Evolutionary conservation across 53 echinoderm and acorn worm species (phyloP).

Genomic region (Temnopleurus reevesii): DNA sequence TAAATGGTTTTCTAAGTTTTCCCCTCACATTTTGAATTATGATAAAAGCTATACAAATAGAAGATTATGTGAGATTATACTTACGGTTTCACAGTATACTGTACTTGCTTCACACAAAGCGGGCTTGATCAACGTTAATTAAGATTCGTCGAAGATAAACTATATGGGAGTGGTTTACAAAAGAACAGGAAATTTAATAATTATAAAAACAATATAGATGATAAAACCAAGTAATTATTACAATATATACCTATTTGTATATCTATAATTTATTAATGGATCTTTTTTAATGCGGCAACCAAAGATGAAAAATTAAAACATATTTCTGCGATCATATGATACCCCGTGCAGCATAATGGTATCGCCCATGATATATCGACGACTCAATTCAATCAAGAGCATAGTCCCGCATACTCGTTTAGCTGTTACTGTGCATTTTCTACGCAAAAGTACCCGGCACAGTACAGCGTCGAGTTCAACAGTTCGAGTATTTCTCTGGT

Average conservation of each 20-base stretch:
- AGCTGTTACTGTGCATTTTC: neutral
- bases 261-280: too few relatives aligned
- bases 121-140: neutral
- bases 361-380: neutral
- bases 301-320: too few relatives aligned
- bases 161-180: too few relatives aligned
- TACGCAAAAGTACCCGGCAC: too few relatives aligned
- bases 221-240: too few relatives aligned
- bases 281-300: too few relatives aligned
- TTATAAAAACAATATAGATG: too few relatives aligned
- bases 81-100: neutral
- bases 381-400: neutral
- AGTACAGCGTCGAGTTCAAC: too few relatives aligned
- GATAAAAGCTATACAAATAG: neutral
- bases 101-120: neutral
- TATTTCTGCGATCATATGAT: neutral
- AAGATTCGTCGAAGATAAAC: neutral
- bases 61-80: constrained; percentile 28
- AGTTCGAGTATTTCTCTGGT: too few relatives aligned
- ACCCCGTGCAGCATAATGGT: neutral
- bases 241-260: too few relatives aligned
- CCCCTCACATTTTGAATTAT: neutral
- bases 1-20: too few relatives aligned
- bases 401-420: neutral
- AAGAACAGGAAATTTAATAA: too few relatives aligned